Percentiles rank a stretch among this genome's conserved stretches.
Evolutionary conservation across 1,140 invertebrate species (phyloP).

Genomic region (Dufourea novaeangliae): DNA sequence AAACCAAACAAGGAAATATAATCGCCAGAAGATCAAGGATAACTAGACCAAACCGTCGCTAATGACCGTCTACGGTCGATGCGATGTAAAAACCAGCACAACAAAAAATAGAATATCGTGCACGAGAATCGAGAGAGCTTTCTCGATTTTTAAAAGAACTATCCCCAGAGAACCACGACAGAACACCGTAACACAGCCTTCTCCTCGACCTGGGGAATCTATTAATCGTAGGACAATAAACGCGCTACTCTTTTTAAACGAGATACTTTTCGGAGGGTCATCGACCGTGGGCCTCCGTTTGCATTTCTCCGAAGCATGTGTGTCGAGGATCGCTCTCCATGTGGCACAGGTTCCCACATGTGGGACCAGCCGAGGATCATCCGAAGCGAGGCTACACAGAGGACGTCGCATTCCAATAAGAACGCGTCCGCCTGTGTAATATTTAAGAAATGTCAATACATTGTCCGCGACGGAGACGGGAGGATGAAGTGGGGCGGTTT

Average conservation of each 20-base stretch:
- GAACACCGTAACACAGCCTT: background rate
- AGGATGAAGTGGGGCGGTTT: constrained; percentile 65
- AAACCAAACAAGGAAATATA: no score
- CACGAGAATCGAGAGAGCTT: background rate
- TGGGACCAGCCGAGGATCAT: constrained; percentile 28
- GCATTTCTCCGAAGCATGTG: constrained; percentile 63
- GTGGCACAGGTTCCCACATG: constrained; percentile 66
- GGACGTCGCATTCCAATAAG: constrained; percentile 50
- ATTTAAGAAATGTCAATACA: constrained; percentile 80
- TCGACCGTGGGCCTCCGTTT: constrained; percentile 63
- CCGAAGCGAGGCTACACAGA: constrained; percentile 22
- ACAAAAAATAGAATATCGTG: background rate
- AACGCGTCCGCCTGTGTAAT: constrained; percentile 64
- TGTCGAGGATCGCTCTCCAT: constrained; percentile 57
- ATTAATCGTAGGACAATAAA: constrained; percentile 62
- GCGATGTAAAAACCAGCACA: no score
- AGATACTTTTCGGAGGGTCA: constrained; percentile 65
- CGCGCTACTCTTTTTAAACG: constrained; percentile 35
- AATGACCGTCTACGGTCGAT: no score
- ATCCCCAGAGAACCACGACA: background rate
- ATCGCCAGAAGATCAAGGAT: no score
- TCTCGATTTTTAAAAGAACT: background rate
- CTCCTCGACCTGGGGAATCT: constrained; percentile 15
- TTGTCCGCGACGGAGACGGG: constrained; percentile 40
- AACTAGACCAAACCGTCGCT: no score